A percentile compares a stretch with the other conserved stretches of the same genome.
Conservation (phyloP, 2,888 invertebrate genomes). For the Periphyllus acericola region DNA sequence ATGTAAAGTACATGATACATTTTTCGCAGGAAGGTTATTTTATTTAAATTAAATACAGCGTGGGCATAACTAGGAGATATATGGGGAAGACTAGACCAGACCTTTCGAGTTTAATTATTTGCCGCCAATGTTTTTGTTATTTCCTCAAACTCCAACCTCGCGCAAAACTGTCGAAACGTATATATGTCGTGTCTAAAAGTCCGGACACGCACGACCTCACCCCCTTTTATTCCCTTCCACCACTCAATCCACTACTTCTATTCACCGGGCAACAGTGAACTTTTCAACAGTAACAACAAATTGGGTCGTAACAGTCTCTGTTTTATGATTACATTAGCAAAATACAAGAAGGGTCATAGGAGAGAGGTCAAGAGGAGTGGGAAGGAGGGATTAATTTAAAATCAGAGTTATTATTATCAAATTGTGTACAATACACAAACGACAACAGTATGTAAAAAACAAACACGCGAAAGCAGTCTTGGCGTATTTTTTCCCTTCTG, state of each 20-base stretch:
- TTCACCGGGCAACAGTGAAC: constrained; percentile 39
- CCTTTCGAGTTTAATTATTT: constrained; percentile 34
- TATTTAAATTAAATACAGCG: constrained; percentile 2
- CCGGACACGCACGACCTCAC: constrained; percentile 54
- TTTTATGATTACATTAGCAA: constrained; percentile 55
- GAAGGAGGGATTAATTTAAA: constrained; percentile 50
- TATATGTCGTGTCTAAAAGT: constrained; percentile 58
- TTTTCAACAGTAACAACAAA: constrained; percentile 51
- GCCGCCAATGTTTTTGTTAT: constrained; percentile 37
- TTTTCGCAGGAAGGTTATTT: background rate
- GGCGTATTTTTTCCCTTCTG: constrained; percentile 5
- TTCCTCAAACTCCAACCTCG: constrained; percentile 41
- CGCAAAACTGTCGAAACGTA: constrained; percentile 45
- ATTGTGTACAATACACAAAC: constrained; percentile 40
- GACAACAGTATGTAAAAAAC: constrained; percentile 36
- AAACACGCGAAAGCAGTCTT: constrained; percentile 50
- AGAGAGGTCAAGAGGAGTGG: constrained; percentile 54
- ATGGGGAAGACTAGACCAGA: background rate
- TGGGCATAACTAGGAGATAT: too few species aligned
- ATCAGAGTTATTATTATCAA: constrained; percentile 53
- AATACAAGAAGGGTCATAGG: constrained; percentile 41
- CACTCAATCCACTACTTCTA: background rate
- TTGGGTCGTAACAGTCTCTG: constrained; percentile 54
- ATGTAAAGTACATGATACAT: background rate
- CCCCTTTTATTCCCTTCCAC: background rate